phyloP scores from a whole-genome alignment of 1,140 invertebrate species.

The Atta cephalotes region DNA sequence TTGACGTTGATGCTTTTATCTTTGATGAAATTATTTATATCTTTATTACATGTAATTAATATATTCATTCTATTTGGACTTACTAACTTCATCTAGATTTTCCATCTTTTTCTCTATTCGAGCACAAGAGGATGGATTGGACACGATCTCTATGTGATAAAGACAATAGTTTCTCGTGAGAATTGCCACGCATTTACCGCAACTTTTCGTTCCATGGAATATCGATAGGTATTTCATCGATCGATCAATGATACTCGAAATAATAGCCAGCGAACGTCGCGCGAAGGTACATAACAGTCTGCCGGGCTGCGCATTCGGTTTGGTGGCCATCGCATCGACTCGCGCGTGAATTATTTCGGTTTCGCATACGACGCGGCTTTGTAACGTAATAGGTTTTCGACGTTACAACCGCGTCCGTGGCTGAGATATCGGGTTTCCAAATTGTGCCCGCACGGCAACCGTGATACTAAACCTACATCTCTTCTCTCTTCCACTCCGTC shows the following conservation, averaged over 20 bases:
- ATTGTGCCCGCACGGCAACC: constrained; percentile 58
- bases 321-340: constrained; percentile 31
- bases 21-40: background rate
- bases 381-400: constrained; percentile 73
- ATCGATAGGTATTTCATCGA: constrained; percentile 51
- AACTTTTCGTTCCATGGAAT: constrained; percentile 6
- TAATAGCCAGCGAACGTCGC: constrained; percentile 17
- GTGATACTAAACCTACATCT: constrained; percentile 47
- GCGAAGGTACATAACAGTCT: constrained; percentile 51
- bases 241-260: constrained; percentile 54
- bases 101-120: background rate
- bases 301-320: constrained; percentile 42
- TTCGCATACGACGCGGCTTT: constrained; percentile 67
- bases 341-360: constrained; percentile 73
- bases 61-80: background rate
- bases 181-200: background rate
- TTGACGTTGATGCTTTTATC: background rate
- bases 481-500: too few species aligned
- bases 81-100: background rate
- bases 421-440: constrained; percentile 70
- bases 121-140: background rate
- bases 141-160: background rate
- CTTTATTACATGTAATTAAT: background rate
- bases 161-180: constrained; percentile 36
- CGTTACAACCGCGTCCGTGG: constrained; percentile 65